Evolutionary conservation across 2,888 invertebrate genomes (phyloP).

Genomic region (Dynastes maya): DNA sequence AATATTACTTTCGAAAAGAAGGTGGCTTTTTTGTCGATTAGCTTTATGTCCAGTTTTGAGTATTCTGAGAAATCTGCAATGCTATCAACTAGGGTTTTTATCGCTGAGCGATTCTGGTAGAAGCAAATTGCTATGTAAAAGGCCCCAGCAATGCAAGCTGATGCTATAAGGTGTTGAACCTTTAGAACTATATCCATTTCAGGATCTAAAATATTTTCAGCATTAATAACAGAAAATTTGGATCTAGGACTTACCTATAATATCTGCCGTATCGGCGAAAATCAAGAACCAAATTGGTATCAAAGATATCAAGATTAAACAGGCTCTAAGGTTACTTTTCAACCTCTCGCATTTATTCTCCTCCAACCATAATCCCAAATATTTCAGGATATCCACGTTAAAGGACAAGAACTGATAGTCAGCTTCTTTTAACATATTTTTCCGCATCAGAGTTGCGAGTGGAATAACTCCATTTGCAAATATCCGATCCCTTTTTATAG

Average conservation of each 20-base stretch:
- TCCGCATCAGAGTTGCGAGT: neutral
- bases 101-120: slow-evolving; percentile 55
- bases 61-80: slow-evolving; percentile 49
- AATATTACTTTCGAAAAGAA: slow-evolving; percentile 59
- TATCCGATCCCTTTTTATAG: neutral
- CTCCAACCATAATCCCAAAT: slow-evolving; percentile 46
- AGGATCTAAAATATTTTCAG: slow-evolving; percentile 8
- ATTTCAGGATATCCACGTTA: slow-evolving; percentile 46
- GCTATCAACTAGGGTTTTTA: slow-evolving; percentile 48
- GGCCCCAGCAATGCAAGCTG: slow-evolving; percentile 59
- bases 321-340: slow-evolving; percentile 4
- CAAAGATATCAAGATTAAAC: slow-evolving; percentile 21
- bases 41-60: slow-evolving; percentile 50
- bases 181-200: slow-evolving; percentile 31
- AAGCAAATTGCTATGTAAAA: slow-evolving; percentile 61
- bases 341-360: slow-evolving; percentile 7
- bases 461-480: neutral
- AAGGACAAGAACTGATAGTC: slow-evolving; percentile 41
- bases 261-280: neutral
- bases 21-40: slow-evolving; percentile 57
- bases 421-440: neutral
- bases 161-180: slow-evolving; percentile 58
- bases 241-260: slow-evolving; percentile 18
- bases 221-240: neutral
- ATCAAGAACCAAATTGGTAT: neutral